Evolutionary conservation across 2,888 invertebrate genomes (phyloP).

Genomic region (Cacoxenus indagator): DNA sequence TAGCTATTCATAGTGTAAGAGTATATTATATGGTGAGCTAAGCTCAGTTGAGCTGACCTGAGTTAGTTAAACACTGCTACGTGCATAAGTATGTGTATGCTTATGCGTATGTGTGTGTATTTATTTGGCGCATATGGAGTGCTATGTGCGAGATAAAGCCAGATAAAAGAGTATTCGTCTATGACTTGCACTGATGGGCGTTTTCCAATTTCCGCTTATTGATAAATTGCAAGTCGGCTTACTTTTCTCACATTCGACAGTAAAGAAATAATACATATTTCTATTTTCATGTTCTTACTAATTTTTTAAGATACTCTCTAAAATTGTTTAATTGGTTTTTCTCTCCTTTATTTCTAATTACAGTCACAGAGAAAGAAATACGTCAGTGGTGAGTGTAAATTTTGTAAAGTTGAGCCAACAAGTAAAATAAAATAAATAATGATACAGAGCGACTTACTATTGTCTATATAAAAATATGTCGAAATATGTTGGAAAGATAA

Average conservation of each 20-base stretch:
- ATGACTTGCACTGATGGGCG: no score
- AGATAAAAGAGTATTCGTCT: background rate
- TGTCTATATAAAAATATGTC: no score
- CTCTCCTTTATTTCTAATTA: constrained; percentile 35
- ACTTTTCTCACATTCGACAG: no score
- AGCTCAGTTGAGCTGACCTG: background rate
- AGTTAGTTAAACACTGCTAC: no score
- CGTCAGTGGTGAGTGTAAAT: constrained; percentile 64
- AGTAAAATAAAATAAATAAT: no score
- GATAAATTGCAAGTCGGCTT: constrained; percentile 10
- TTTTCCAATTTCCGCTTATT: no score
- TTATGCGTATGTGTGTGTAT: background rate
- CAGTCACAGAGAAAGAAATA: constrained; percentile 68
- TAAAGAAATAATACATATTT: no score
- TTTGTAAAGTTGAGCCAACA: background rate
- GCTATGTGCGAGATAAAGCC: background rate
- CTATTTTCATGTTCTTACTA: no score
- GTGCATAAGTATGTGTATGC: background rate
- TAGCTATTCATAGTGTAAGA: background rate
- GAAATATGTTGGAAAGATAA: no score
- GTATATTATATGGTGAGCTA: background rate
- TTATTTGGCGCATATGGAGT: background rate
- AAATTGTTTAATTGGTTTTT: constrained; percentile 14
- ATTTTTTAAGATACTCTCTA: no score
- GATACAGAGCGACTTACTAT: no score